A percentile compares a stretch with the other conserved stretches of the same genome.
These are phyloP conservation scores for Bombus sylvicola DNA, from an alignment of 1,140 invertebrate genomes.

Conservation along the genomic window DNA sequence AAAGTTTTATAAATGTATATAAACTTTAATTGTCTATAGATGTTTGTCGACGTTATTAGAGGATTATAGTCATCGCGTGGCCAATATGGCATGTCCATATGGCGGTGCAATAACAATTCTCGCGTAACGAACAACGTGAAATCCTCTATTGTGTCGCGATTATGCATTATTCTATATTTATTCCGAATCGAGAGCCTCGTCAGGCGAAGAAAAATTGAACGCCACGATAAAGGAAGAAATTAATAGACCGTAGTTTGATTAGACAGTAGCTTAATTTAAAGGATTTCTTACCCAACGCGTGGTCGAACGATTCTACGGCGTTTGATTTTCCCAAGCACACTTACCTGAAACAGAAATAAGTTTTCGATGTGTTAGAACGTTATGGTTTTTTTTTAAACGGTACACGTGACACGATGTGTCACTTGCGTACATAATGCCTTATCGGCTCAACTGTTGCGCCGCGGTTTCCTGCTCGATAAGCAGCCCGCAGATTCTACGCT, in stretches of 20 bases:
- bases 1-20: too few relatives aligned
- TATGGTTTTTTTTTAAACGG: neutral
- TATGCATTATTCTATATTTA: neutral
- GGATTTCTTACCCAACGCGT: neutral
- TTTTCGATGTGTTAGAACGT: neutral
- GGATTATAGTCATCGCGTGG: neutral
- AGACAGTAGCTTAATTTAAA: neutral
- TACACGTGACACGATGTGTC: neutral
- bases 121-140: neutral
- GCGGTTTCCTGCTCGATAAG: conserved; percentile 21
- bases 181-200: too few relatives aligned
- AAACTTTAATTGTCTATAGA: neutral
- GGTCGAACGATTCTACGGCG: neutral
- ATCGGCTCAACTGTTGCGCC: conserved; percentile 21
- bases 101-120: neutral
- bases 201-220: neutral
- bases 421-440: conserved; percentile 22
- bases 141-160: neutral
- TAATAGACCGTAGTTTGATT: too few relatives aligned
- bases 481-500: neutral
- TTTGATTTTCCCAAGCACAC: neutral
- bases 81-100: neutral
- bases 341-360: conserved; percentile 49
- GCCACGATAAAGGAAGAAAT: neutral
- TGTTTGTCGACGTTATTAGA: neutral